Base-by-base conservation (phyloP, 2,797 vertebrate species). In the Thalassophryne amazonica region DNA sequence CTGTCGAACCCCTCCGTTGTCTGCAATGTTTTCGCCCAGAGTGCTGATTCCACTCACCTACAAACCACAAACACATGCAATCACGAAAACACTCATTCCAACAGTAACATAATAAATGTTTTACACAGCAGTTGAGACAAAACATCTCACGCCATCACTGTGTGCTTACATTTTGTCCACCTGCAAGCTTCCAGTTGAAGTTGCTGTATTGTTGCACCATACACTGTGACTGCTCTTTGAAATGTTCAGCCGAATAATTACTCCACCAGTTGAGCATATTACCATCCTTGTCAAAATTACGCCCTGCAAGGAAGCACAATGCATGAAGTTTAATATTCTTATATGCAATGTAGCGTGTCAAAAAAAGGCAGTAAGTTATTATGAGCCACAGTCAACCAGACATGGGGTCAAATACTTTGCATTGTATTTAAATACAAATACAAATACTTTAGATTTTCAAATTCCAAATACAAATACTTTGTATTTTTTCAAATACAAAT, bases 241-340 rank as follows among this genome's bases (percentile, higher is more conserved):
- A 99, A 68, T 93, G 93, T 69, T 89, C 89, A 0, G 94, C 93
- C 0, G 95, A 99, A 87, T 91, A 96, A 77, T 96, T 95, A 69
- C 94, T 98, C 96, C 97, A 99, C 97, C 97, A 99, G 72, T 99
- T 95, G 36, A 94, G 73, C 96, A 99, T 95, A 51, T 99, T 99
- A 10, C 97, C 95, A 0, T 98, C 90, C 72, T 94, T 94, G 83
- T 99, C 96, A 28, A 96, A 99, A 84, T 98, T 98, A 27, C 95
- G 90, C 7, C 97, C 97, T 99, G 82, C 34, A 56, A 28, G 1
- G 43, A 72, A 65, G 80, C 38, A 66, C 0, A 24, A 22, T 7
- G 1, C 20, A 32, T 32, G 12, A 34, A 20, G 9, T 15, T 8
- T 65, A 45, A n/a, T 27, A n/a, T 27, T 33, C 24, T 43, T 74